Base-by-base conservation (phyloP, 2,797 vertebrate genomes). In the Kryptolebias ocellatus region DNA sequence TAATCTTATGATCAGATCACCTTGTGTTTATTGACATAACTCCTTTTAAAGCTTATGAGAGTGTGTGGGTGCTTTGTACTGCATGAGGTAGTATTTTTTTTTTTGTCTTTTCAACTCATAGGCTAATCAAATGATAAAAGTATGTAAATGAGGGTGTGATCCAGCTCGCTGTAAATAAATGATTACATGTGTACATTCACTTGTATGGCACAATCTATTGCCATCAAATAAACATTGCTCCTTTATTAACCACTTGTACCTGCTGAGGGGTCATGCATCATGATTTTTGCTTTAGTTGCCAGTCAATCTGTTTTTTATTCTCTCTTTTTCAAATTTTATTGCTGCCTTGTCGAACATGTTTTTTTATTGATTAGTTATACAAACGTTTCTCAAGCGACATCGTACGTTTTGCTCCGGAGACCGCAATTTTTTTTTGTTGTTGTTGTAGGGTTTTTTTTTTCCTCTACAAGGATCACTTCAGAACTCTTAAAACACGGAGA, bases 401-500 rank as follows among this genome's bases (percentile, higher is more conserved):
- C 71, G 60, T 83, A 37, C 71, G 62, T 79, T 79, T 83, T 72
- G 29, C 69, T 71, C 58, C 15, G 7, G 34, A 74, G 54, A 27
- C 78, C 51, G 24, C 14, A 10, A n/a, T 60, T 55, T 61, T 46
- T 44, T 24, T 1, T 24, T 24, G 20, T 24, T 24, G 20, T 24
- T 24, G 20, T 24, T 24, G 20, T 24, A 24, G 20, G 20, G 1
- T 24, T 24, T 24, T 24, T 24, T 24, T 24, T 24, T 24, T 24
- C 20, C 20, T 82, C 83, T 60, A 18, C 79, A 11, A 75, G 78
- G 85, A 94, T 93, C 88, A 85, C 44, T 66, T 89, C 92, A 92
- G 92, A 93, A 91, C 94, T 94, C 94, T 94, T 90, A 93, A 94
- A 94, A 80, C 49, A 52, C 77, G 42, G 62, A 64, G 61, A 71